A percentile compares a stretch with the other conserved stretches of the same genome.
Conservation (phyloP, 2,888 invertebrate genomes). For the Coleophora deauratella region DNA sequence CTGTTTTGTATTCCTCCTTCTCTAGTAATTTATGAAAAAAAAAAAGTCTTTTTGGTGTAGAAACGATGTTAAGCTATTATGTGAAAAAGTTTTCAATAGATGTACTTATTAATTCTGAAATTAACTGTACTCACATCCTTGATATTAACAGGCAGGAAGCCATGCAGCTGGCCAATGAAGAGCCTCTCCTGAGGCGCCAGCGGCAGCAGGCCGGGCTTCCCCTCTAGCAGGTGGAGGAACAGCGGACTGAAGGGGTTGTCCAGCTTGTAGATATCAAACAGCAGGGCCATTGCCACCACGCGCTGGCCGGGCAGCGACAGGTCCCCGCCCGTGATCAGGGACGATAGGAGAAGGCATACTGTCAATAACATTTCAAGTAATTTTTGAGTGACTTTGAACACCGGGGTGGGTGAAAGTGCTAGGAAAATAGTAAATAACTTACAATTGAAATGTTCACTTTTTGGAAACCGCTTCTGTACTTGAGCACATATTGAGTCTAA, state of each 20-base stretch:
- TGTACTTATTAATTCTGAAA: too few relatives aligned
- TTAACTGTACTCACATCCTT: constrained; percentile 77
- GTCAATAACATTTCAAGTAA: constrained; percentile 12
- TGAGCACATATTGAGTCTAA: constrained; percentile 84
- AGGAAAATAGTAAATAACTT: constrained; percentile 27
- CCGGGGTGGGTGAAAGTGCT: neutral
- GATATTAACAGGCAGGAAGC: constrained; percentile 77
- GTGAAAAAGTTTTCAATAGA: too few relatives aligned
- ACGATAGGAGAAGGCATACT: constrained; percentile 63
- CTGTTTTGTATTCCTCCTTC: too few relatives aligned
- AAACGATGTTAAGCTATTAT: too few relatives aligned
- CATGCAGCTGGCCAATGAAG: constrained; percentile 81
- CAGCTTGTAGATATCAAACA: constrained; percentile 57
- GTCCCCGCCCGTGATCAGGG: constrained; percentile 61
- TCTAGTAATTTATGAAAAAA: too few relatives aligned
- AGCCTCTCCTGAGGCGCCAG: constrained; percentile 77
- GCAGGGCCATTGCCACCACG: constrained; percentile 55
- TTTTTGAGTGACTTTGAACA: neutral
- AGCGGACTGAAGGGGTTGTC: constrained; percentile 62
- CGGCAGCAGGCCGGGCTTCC: constrained; percentile 49
- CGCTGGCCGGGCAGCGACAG: constrained; percentile 61
- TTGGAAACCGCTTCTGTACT: constrained; percentile 85
- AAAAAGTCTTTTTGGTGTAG: too few relatives aligned
- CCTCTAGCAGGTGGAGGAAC: constrained; percentile 56
- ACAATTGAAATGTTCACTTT: constrained; percentile 86